Base-by-base conservation (phyloP, 2,888 invertebrate genomes). In the Noctua comes region DNA sequence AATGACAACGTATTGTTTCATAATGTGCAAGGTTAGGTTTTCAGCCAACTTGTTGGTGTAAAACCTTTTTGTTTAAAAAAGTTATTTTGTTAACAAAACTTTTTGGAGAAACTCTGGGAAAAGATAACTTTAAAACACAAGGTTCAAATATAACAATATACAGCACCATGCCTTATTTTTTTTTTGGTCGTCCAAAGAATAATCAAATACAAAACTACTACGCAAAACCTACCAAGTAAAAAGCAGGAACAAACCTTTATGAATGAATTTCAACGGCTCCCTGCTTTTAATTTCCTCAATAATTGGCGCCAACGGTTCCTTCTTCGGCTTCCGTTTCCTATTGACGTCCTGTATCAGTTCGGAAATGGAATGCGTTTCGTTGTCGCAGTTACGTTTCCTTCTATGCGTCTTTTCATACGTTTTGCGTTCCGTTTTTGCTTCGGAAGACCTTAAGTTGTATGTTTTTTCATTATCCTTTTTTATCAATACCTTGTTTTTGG, bases 281-380 rank as follows among this genome's bases (percentile, higher is more conserved):
- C 95, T 90, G 71, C 88, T 94, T 83, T 93, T 95, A 57, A 96
- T 94, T 87, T 96, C 95, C 85, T 95, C 95, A 54, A 96, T 93
- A 43, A 96, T 95, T n/a, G 96, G 96, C 69, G 95, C 96, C 81
- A 96, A 87, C 0, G 96, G 94, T 83, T 94, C 94, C 80, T 91
- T 94, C 76, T 84, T 68, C 40, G 87, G 88, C 74, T 91, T 94
- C 77, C 90, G 90, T 72, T 89, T 92, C 76, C 84, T 86, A 48
- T 84, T 86, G 64, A 64, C 73, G 79, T 88, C 89, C 84, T 85
- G 85, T 68, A 87, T 85, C 79, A 77, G 80, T 74, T 84, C 77
- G 76, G 82, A 84, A 83, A 88, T 83, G 18, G 76, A 75, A 82
- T 82, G 83, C 79, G 87, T 84, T 85, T 76, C 80, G 76, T 88